Base-by-base conservation (phyloP, 2,797 vertebrate species). In the Muscicapa comitata region DNA sequence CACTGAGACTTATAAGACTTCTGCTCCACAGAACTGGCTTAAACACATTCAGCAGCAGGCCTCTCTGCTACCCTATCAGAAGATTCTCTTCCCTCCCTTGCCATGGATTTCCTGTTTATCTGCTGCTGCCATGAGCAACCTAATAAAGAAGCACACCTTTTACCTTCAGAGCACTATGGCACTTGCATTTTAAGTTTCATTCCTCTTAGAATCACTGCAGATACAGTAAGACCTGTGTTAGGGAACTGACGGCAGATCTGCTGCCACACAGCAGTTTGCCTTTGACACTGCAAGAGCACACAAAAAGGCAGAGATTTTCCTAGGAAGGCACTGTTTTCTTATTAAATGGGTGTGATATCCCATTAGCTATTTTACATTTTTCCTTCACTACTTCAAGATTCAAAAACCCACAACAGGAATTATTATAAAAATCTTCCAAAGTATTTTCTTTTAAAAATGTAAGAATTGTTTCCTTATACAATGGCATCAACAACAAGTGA, bases 131-230 rank as follows among this genome's bases (percentile, higher is more conserved):
- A 31, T 47, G 61, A 68, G 35, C 40, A 72, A 54, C 18, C n/a
- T 54, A 29, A 53, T 8, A 73, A 25, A 74, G 17, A 10, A 54
- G 7, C 17, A 25, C 12, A 51, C 6, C 10, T 31, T 88, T 93
- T 77, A 98, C 96, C 96, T 97, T 98, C 59, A 97, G 33, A 11
- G 90, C 88, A 10, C 76, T 38, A 4, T 95, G 90, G 66, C 93
- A 42, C 53, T 38, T 96, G 63, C 91, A 97, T 16, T 73, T 79
- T 74, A 98, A 47, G 78, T 96, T 94, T 97, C 94, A 3, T 97
- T 96, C 96, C 97, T 97, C 78, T 97, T 96, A 1, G 95, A 97
- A 61, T 97, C 86, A 50, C 80, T 96, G 86, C 92, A 96, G 31
- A 97, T 96, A 84, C 72, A 77, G 3, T 42, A 97, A 77, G 24